Base-by-base conservation (phyloP, 2,888 invertebrate genomes). In the Tuberolachnus salignus region DNA sequence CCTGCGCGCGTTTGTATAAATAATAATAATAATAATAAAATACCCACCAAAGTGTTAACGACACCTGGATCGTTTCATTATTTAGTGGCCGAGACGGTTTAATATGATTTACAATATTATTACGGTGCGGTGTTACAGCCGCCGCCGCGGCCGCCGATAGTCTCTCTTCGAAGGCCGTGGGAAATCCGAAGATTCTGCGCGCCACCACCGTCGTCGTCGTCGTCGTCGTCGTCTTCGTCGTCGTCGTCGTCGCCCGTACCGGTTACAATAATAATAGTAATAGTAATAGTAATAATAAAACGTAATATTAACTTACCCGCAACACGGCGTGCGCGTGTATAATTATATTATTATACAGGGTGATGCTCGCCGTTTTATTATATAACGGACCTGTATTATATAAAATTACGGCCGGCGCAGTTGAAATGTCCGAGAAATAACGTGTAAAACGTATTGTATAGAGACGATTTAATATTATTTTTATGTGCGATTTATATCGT, bases 101-200 rank as follows among this genome's bases (percentile, higher is more conserved):
- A 34, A 34, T 34, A 34, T 34, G 34, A 34, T 34, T 34, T 34
- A 34, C 34, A 34, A 34, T 34, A 34, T 34, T 34, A 61, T 55
- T 9, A 44, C 16, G 49, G 26, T 16, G 49, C 34, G 19, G 55
- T 55, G 51, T 42, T n/a, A 14, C 34, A 1, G 44, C 21, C 26
- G 11, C 44, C 23, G 61, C 42, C 66, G 19, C 46, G 8, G 67
- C 42, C 34, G 49, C 6, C 34, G 34, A 34, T 57, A 44, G 46
- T 57, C 23, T 57, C 46, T 26, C 57, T n/a, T n/a, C 34, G 75
- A 75, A 75, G 75, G 64, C 67, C 66, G 75, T 75, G 75, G 75
- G 75, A 75, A 75, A 74, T 66, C 57, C 14, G 26, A 21, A 46
- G 34, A 26, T 57, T 44, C 59, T n/a, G 66, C 11, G 19, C 55